These are phyloP conservation scores for Micoletzkya japonica DNA, from an alignment of 2,888 invertebrate genomes.

Conservation along the genomic window DNA sequence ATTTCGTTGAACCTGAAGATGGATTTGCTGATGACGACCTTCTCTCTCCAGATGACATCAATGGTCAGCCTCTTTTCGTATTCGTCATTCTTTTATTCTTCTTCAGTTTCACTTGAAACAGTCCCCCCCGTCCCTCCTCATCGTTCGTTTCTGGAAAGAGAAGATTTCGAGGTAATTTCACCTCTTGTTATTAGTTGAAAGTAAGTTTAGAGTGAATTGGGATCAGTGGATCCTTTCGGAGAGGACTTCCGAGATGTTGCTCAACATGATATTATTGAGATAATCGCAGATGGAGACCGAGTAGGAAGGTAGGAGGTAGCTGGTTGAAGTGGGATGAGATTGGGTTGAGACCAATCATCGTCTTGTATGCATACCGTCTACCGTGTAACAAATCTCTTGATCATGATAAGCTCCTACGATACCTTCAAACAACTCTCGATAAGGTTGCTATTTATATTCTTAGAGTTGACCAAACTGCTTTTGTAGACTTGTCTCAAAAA, in stretches of 20 bases:
- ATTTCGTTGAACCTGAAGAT: conserved; percentile 58
- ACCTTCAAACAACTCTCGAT: conserved; percentile 42
- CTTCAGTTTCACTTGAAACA: conserved; percentile 20
- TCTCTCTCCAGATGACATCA: conserved; percentile 49
- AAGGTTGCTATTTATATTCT: conserved; percentile 33
- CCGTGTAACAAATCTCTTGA: conserved; percentile 80
- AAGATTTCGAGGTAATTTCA: conserved; percentile 41
- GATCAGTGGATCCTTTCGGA: conserved; percentile 43
- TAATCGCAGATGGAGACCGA: conserved; percentile 71
- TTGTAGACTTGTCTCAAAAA: neutral
- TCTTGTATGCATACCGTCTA: conserved; percentile 88
- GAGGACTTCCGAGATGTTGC: conserved; percentile 72
- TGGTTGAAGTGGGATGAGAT: neutral
- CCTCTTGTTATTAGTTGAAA: neutral
- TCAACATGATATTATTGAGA: conserved; percentile 79
- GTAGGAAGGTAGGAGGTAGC: conserved; percentile 53
- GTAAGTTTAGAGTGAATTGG: conserved; percentile 22
- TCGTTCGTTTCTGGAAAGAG: conserved; percentile 47
- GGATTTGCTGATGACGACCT: conserved; percentile 62
- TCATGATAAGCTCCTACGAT: conserved; percentile 78
- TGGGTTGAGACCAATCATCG: conserved; percentile 79
- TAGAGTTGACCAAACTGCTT: neutral
- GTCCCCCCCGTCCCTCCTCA: conserved; percentile 33
- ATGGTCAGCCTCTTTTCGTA: conserved; percentile 30
- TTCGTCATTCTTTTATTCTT: neutral